Evolutionary conservation across 2,113 vertebrate genomes (phyloP), one percentile per base, ranked within the genome.

Genomic region (Equus quagga): DNA sequence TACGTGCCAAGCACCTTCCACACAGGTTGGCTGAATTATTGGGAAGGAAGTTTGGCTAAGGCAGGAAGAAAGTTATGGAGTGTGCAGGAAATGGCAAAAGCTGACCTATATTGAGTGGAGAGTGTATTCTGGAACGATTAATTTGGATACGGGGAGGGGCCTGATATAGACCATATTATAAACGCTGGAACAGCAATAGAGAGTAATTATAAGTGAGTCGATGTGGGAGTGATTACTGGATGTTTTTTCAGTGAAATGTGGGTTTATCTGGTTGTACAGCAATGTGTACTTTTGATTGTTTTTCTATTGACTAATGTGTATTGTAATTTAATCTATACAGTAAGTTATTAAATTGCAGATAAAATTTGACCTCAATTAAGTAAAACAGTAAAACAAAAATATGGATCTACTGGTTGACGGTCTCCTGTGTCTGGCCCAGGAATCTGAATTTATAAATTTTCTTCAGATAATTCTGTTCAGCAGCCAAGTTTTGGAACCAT

Each of bases 121-220:
- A 3, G 10, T 58, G 0, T 56, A 73, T 69, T 75, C 93, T 92
- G 19, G 70, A 86, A 72, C 76, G 13, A 94, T 81, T 88, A 46
- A 65, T 94, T 90, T 78, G 17, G 19, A 51, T n/a, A 19, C 1
- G 15, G 33, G 6, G 5, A 84, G 6, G 8, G 44, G 26, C 31
- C 31, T 72, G 70, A 8, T 13, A 79, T 8, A 70, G 58, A 31
- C 36, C 84, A 1, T 73, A 36, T 31, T 70, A 56, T 17, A 84
- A 96, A 96, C 54, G 24, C 81, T 90, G 49, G 65, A 88, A 67
- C 8, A 60, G 33, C 72, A 70, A 92, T 84, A 44, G 64, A 56
- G 51, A 87, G 28, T 67, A 96, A 98, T 90, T 80, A 88, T 58
- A 72, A 96, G 19, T 13, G 24, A 75, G 6, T 80, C 24, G 11